Evolutionary conservation across 2,797 vertebrate genomes (phyloP).

Genomic region (Pipistrellus pygmaeus): DNA sequence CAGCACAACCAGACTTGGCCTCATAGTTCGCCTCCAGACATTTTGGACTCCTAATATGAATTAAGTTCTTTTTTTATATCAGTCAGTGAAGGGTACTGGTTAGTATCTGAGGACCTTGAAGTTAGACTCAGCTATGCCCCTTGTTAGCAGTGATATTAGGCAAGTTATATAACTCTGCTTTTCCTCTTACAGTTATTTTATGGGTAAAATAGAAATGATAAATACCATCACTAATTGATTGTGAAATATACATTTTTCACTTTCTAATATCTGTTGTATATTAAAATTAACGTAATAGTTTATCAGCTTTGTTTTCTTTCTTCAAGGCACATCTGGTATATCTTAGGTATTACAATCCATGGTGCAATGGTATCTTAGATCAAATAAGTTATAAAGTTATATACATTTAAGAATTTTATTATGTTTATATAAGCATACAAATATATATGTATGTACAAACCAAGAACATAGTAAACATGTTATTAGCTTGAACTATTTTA

Average conservation of each 20-base stretch:
- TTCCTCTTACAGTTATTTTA: background rate
- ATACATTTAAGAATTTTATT: background rate
- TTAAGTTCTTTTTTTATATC: background rate
- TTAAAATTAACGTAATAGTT: background rate
- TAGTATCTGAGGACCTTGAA: background rate
- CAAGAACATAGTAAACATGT: background rate
- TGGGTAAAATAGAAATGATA: background rate
- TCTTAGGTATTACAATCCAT: background rate
- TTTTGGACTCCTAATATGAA: background rate
- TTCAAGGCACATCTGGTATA: background rate
- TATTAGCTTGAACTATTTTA: constrained; percentile 16
- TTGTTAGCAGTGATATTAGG: background rate
- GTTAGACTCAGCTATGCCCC: background rate
- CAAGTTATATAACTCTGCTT: background rate
- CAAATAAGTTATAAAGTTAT: background rate
- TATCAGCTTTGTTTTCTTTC: constrained; percentile 2
- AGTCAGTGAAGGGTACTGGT: background rate
- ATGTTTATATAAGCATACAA: background rate
- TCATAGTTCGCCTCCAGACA: background rate
- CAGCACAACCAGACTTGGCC: background rate
- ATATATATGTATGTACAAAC: background rate
- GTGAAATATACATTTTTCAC: background rate
- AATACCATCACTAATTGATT: background rate
- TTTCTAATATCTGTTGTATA: background rate
- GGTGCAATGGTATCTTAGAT: background rate